Conservation (phyloP, 35 echinoderm and acorn worm species). For the Stichopus chloronotus region DNA sequence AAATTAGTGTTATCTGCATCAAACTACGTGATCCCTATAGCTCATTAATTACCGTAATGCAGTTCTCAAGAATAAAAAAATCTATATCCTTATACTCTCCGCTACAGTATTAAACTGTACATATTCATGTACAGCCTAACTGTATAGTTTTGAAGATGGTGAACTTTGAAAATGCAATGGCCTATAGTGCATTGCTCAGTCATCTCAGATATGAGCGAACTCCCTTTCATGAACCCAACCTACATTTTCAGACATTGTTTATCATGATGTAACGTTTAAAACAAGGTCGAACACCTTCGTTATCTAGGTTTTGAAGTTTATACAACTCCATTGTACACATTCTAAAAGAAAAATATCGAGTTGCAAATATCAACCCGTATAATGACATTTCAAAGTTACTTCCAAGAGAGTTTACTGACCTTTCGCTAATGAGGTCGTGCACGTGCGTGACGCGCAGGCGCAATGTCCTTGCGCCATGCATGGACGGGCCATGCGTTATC, state of each 20-base stretch:
- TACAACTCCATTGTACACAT: background rate
- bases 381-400: background rate
- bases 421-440: background rate
- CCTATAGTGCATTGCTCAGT: no score
- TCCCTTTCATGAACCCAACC: background rate
- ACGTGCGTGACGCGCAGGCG: conserved; percentile 17
- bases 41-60: no score
- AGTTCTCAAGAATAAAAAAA: no score
- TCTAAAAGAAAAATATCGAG: background rate
- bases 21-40: no score
- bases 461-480: background rate
- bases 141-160: no score
- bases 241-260: background rate
- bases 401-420: conserved; percentile 21
- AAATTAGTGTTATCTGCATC: no score
- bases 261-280: background rate
- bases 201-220: no score
- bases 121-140: no score
- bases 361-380: background rate
- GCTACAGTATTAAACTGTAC: no score
- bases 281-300: background rate
- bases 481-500: conserved; percentile 5
- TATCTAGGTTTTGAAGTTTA: background rate
- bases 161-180: no score
- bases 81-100: no score